phyloP scores from a whole-genome alignment of 2,888 invertebrate genomes.

The Athalia rosae region DNA sequence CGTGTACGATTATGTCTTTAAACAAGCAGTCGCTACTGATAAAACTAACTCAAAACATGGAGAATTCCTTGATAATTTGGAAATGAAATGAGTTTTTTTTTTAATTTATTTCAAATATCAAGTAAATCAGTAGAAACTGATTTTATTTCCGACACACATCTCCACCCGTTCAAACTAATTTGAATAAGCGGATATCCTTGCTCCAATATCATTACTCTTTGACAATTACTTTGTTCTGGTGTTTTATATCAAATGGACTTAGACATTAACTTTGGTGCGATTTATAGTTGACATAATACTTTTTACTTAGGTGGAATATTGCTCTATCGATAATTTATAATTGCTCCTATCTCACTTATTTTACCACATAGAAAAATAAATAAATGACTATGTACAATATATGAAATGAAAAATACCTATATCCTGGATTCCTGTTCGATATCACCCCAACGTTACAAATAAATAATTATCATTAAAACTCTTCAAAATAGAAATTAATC shows the following conservation, averaged over 20 bases:
- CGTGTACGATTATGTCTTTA: conserved; percentile 34
- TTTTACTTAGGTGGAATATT: conserved; percentile 47
- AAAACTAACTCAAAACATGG: not conserved
- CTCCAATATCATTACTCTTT: not conserved
- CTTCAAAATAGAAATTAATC: conserved; percentile 21
- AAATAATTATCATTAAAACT: conserved; percentile 22
- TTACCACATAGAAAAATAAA: conserved; percentile 69
- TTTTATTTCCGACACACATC: too few species aligned
- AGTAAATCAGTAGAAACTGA: too few species aligned
- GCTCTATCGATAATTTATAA: conserved; percentile 46
- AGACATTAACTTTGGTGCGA: conserved; percentile 16
- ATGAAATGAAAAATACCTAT: conserved; percentile 58
- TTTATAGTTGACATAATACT: conserved; percentile 10
- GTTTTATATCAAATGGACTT: conserved; percentile 10
- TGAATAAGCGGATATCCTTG: not conserved
- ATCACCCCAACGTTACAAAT: conserved; percentile 7
- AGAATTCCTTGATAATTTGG: too few species aligned
- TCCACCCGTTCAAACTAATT: too few species aligned
- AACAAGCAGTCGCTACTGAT: conserved; percentile 31
- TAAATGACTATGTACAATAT: conserved; percentile 70
- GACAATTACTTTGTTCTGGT: conserved; percentile 5
- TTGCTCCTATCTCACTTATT: conserved; percentile 42
- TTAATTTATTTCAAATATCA: too few species aligned
- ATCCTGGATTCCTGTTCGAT: conserved; percentile 8
- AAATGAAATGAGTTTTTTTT: too few species aligned